A percentile compares a stretch with the other conserved stretches of the same genome.
Evolutionary conservation across 2,888 invertebrate genomes (phyloP).

Genomic region (Xestobium rufovillosum): DNA sequence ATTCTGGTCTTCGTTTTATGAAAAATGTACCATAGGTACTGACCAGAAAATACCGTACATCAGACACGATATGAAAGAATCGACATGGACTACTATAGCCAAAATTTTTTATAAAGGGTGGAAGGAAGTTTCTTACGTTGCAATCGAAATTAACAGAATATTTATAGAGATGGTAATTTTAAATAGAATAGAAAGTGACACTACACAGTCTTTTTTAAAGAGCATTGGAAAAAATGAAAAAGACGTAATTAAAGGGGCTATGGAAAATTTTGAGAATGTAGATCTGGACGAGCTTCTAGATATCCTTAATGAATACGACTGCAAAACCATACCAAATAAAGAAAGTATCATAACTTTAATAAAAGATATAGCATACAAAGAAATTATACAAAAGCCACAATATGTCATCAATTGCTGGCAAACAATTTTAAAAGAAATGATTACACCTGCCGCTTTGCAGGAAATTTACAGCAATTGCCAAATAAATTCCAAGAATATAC

Average conservation of each 20-base stretch:
- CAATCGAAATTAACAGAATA: too few species aligned
- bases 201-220: too few species aligned
- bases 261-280: slow-evolving; percentile 11
- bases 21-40: slow-evolving; percentile 15
- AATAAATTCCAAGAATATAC: too few species aligned
- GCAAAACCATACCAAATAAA: slow-evolving; percentile 13
- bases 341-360: slow-evolving; percentile 12
- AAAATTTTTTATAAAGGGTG: too few species aligned
- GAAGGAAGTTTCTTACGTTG: too few species aligned
- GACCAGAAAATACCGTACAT: slow-evolving; percentile 14
- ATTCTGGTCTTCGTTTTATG: slow-evolving; percentile 16
- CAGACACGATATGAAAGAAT: slow-evolving; percentile 16
- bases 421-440: too few species aligned
- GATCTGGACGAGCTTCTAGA: slow-evolving; percentile 14
- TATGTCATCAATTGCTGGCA: slow-evolving; percentile 13
- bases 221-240: too few species aligned
- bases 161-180: too few species aligned
- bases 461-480: too few species aligned
- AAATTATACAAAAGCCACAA: slow-evolving; percentile 16
- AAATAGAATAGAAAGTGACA: too few species aligned
- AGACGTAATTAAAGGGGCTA: slow-evolving; percentile 14
- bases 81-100: too few species aligned
- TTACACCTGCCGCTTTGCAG: too few species aligned
- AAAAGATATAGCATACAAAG: slow-evolving; percentile 15
- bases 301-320: slow-evolving; percentile 14